Percentiles rank a stretch among this genome's conserved stretches.
Evolutionary conservation across 2,113 vertebrate species (phyloP).

Genomic region (Phalacrocorax aristotelis): DNA sequence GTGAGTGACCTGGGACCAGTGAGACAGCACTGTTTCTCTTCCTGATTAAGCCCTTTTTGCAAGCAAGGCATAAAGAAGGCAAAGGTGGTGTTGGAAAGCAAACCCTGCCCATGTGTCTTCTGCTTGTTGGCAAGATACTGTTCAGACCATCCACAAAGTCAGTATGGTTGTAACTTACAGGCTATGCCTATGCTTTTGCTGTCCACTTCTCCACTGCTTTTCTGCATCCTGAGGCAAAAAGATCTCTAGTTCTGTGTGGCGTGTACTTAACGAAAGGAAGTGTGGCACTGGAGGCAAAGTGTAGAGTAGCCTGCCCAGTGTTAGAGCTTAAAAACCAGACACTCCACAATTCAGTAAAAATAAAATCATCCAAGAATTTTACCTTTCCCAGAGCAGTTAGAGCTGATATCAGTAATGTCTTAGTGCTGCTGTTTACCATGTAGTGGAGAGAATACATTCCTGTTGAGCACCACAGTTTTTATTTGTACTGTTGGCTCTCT

Average conservation of each 20-base stretch:
- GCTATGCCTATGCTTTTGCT: background rate
- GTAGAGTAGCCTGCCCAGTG: background rate
- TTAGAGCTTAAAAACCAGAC: background rate
- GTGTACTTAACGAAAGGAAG: background rate
- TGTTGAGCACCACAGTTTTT: background rate
- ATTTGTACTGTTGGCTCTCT: background rate
- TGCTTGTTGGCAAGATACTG: background rate
- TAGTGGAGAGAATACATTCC: background rate
- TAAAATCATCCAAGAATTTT: background rate
- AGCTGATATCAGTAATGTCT: background rate
- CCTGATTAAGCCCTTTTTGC: background rate
- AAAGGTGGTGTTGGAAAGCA: background rate
- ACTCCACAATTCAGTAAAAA: background rate
- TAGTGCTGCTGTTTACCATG: background rate
- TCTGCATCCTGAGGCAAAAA: background rate
- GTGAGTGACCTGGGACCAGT: background rate
- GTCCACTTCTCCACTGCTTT: background rate
- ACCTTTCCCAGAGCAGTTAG: background rate
- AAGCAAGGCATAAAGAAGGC: background rate
- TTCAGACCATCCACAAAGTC: background rate
- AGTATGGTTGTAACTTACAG: background rate
- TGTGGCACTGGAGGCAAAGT: background rate
- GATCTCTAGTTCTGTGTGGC: background rate
- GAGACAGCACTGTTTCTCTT: background rate
- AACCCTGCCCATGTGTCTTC: background rate